These are phyloP conservation scores for Caranx ignobilis DNA, from an alignment of 2,113 vertebrate genomes.

Conservation along the genomic window DNA sequence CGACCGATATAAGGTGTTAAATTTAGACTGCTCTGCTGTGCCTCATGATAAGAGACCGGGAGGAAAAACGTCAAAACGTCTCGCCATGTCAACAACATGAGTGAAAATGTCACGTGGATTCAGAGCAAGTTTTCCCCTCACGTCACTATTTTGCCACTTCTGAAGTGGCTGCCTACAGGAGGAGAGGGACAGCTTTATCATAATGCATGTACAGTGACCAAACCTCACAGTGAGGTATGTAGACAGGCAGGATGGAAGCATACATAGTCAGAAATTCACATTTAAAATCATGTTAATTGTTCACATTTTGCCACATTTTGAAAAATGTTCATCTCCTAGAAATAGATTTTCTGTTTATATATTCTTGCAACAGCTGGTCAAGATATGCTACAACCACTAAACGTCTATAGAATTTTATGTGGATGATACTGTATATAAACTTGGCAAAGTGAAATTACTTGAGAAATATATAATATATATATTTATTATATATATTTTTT, in stretches of 20 bases:
- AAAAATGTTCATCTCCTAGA: background rate
- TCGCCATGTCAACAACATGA: constrained; percentile 53
- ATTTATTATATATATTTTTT: background rate
- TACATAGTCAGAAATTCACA: background rate
- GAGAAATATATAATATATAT: background rate
- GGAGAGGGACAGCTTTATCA: constrained; percentile 53
- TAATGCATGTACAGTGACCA: constrained; percentile 15
- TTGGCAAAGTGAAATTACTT: background rate
- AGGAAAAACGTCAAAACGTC: constrained; percentile 60
- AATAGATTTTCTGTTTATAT: too few relatives aligned
- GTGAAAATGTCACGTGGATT: constrained; percentile 61
- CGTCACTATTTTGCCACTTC: constrained; percentile 53
- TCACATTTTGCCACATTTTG: background rate
- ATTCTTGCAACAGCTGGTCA: too few relatives aligned
- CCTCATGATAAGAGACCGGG: constrained; percentile 75
- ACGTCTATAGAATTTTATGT: background rate
- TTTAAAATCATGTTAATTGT: background rate
- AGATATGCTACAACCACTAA: too few relatives aligned
- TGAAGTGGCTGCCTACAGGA: constrained; percentile 32
- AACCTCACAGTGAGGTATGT: background rate
- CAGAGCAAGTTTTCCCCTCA: constrained; percentile 38
- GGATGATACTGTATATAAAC: background rate
- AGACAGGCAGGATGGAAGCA: constrained; percentile 16
- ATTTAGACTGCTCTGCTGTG: constrained; percentile 77
- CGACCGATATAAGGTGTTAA: constrained; percentile 80